A percentile compares a stretch with the other conserved stretches of the same genome.
Evolutionary conservation across 92 coral and sea anemone species (phyloP).

Genomic region (Parazoanthus darwini): DNA sequence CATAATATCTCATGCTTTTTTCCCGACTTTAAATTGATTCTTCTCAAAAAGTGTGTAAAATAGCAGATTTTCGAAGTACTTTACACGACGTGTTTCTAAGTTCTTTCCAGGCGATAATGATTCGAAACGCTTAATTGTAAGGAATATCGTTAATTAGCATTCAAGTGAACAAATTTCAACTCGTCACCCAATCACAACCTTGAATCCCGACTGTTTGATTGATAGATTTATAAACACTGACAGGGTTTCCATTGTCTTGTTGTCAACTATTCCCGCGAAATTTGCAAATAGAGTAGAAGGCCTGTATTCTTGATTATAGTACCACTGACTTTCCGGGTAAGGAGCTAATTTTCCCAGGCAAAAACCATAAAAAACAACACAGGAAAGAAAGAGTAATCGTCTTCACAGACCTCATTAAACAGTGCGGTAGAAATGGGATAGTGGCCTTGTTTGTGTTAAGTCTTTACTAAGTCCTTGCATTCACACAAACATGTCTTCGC

Average conservation of each 20-base stretch:
- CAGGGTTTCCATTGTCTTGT: conserved; percentile 66
- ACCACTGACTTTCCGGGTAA: not conserved
- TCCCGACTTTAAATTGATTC: conserved; percentile 28
- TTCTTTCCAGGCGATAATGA: conserved; percentile 66
- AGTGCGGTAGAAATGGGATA: not conserved
- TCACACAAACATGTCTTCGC: conserved; percentile 7
- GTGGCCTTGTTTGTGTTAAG: conserved; percentile 5
- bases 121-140: conserved; percentile 80
- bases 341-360: not conserved
- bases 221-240: conserved; percentile 79
- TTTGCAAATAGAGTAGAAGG: conserved; percentile 60
- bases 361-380: not conserved
- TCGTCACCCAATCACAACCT: conserved; percentile 65
- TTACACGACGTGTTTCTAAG: conserved; percentile 57
- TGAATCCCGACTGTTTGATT: conserved; percentile 71
- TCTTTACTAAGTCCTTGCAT: conserved; percentile 14
- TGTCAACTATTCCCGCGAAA: conserved; percentile 74
- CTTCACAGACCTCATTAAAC: not conserved
- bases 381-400: not conserved
- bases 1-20: not conserved
- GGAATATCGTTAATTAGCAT: conserved; percentile 93
- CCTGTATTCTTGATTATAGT: not conserved
- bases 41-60: conserved; percentile 19
- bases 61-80: conserved; percentile 23
- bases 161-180: conserved; percentile 85